Conservation (phyloP, 2,888 invertebrate species). For the Sylvicola fuscatus region DNA sequence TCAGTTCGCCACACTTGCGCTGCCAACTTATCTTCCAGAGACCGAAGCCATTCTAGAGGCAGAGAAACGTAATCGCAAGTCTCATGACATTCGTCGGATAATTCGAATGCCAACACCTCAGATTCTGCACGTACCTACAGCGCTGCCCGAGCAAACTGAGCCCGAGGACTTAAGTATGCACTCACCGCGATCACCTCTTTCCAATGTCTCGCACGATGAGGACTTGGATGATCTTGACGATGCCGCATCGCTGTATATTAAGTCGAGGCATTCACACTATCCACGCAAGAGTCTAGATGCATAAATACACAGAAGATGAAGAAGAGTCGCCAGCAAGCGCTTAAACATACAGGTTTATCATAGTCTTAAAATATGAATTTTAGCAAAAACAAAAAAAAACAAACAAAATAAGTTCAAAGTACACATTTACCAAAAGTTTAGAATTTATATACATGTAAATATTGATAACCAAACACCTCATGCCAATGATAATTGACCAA, state of each 20-base stretch:
- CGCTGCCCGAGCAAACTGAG: slow-evolving; percentile 67
- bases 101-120: slow-evolving; percentile 24
- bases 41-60: slow-evolving; percentile 8
- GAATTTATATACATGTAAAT: too few species aligned
- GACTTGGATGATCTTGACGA: slow-evolving; percentile 33
- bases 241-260: slow-evolving; percentile 29
- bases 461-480: too few species aligned
- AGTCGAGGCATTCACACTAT: slow-evolving; percentile 14
- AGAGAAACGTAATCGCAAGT: slow-evolving; percentile 23
- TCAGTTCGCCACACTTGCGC: slow-evolving; percentile 14
- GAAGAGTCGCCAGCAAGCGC: too few species aligned
- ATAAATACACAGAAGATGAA: too few species aligned
- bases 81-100: slow-evolving; percentile 30
- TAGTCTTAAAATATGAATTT: too few species aligned
- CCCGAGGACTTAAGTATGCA: slow-evolving; percentile 76
- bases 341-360: too few species aligned
- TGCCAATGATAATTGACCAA: too few species aligned
- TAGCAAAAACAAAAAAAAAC: too few species aligned
- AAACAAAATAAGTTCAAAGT: too few species aligned
- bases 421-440: too few species aligned
- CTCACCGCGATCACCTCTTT: slow-evolving; percentile 16
- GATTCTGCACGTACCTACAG: slow-evolving; percentile 16
- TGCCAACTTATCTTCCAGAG: slow-evolving; percentile 2
- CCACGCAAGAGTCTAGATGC: too few species aligned
- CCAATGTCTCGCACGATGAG: slow-evolving; percentile 28